Base-by-base conservation (phyloP, 2,797 vertebrate species). In the Rallus crepitans region DNA sequence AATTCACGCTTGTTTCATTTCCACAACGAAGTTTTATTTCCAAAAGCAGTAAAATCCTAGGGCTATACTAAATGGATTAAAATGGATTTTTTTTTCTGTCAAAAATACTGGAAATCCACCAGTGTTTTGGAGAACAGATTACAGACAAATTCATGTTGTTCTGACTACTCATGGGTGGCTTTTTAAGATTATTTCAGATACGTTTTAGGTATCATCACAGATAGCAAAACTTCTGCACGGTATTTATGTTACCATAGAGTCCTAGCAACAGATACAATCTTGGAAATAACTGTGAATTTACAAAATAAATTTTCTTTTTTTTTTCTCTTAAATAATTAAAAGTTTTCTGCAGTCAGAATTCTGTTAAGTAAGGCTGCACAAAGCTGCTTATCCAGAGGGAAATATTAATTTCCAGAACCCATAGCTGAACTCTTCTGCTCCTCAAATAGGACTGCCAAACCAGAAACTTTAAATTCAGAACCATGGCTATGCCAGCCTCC, bases 71-170 rank as follows among this genome's bases (percentile, higher is more conserved):
- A 27, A 31, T 42, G 27, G 31, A 55, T 48, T 27, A 50, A 76
- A 17, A 70, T 52, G 33, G 2, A 4, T 2, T 0, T 0, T 3
- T 70, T 71, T 50, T 65, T n/a, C 55, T 55, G 15, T 37, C 27
- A 28, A 61, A 71, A 83, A 52, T 40, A 57, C 12, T 45, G 52
- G 20, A 39, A 65, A 70, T 83, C 17, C 25, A 25, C 16, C 39
- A 52, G 28, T 71, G 17, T 8, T 59, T 65, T 23, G 6, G 28
- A 72, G 14, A 65, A 28, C 19, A 77, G 45, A n/a, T 42, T 52
- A 42, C 37, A 78, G 37, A 11, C 27, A 70, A 77, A 50, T 57
- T 48, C n/a, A 16, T 5, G 0, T 48, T 57, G 31, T 52, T 57
- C 50, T 37, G 31, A 68, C 50, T 50, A 48, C 31, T 82, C 25